Base-by-base conservation (phyloP, 2,797 vertebrate species). In the Anniella stebbinsi region DNA sequence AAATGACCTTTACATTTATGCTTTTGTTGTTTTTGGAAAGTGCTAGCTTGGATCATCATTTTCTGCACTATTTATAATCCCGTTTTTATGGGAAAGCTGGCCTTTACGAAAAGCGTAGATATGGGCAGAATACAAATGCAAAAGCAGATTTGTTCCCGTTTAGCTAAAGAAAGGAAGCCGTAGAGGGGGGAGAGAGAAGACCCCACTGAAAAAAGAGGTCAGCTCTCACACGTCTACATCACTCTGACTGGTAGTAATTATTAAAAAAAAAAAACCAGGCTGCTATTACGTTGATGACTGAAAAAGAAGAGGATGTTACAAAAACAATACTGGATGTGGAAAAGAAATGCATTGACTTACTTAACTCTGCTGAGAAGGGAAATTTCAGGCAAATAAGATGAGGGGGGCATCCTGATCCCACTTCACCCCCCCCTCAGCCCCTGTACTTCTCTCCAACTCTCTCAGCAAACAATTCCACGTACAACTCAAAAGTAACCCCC, bases 1-100 rank as follows among this genome's bases (percentile, higher is more conserved):
- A 96, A 95, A 95, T 89, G 90, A 95, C 91, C 92, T 96, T 96
- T 95, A 89, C 89, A 93, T 97, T 95, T 89, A 92, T 93, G 70
- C 36, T 94, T 93, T 94, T 94, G 87, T 94, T 90, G 92, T 77
- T 33, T 18, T 93, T 95, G 93, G 93, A 88, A 69, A 96, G 38
- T 95, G 28, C n/a, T 94, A 82, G 87, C 81, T 91, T 94, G 86
- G 87, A 93, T 95, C 91, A 93, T 95, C 96, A 93, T 94, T 96
- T 96, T 90, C 92, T 94, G 76, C 38, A 91, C 83, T 94, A 89
- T 95, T 96, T 96, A 92, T 94, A 94, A 89, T 90, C 60, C 0
- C 11, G 91, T 94, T 96, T 96, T 95, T 73, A 93, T 95, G 90
- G 81, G 11, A 95, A 94, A 91, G 73, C 75, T 96, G 95, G 95